phyloP scores from a whole-genome alignment of 2,888 invertebrate species.

The Himalopsyche kuldschensis region DNA sequence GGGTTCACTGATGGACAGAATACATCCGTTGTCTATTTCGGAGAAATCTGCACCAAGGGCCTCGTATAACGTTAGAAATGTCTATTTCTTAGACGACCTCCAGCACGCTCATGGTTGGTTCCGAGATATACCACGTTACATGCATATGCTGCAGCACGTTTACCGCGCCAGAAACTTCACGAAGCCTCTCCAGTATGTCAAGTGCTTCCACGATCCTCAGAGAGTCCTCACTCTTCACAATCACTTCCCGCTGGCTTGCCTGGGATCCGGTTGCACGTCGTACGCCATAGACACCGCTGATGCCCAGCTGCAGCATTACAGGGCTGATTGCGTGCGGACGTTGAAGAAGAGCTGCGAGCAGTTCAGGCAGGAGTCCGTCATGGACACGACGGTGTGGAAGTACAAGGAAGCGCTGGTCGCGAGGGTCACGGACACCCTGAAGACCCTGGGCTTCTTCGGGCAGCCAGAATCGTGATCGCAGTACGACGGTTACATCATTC shows the following conservation, averaged over 20 bases:
- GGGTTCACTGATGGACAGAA: conserved; percentile 75
- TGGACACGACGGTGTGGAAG: conserved; percentile 87
- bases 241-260: conserved; percentile 87
- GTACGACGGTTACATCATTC: background rate
- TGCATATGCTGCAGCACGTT: conserved; percentile 94
- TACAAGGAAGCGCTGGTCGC: conserved; percentile 77
- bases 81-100: conserved; percentile 89
- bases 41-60: conserved; percentile 67
- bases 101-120: conserved; percentile 80
- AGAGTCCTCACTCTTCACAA: conserved; percentile 88
- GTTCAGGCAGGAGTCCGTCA: conserved; percentile 77
- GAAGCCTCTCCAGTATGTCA: conserved; percentile 89
- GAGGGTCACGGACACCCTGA: conserved; percentile 70
- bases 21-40: conserved; percentile 68
- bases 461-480: conserved; percentile 44
- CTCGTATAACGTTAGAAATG: conserved; percentile 86
- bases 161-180: conserved; percentile 89
- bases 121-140: conserved; percentile 78
- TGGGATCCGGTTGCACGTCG: conserved; percentile 82
- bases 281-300: conserved; percentile 79
- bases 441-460: conserved; percentile 70
- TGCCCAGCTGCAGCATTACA: conserved; percentile 91
- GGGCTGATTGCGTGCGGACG: conserved; percentile 88
- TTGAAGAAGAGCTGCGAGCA: conserved; percentile 82
- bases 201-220: conserved; percentile 92